Conservation (phyloP, 2,113 vertebrate genomes). For the Protobothrops flavoviridis region DNA sequence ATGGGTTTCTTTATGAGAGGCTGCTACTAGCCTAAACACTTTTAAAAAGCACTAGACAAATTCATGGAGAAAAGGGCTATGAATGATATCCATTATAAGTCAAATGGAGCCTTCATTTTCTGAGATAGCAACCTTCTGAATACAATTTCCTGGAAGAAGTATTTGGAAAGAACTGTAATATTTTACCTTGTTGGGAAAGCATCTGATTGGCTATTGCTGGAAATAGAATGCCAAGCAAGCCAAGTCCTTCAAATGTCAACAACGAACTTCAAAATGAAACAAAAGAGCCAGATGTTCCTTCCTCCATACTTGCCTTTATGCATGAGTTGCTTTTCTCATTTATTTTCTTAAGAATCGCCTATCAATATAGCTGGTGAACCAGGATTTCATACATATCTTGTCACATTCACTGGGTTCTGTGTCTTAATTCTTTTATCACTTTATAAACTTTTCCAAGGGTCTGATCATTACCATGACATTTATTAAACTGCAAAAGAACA, state of each 20-base stretch:
- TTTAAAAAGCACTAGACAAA: neutral
- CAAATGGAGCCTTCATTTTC: neutral
- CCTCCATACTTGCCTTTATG: neutral
- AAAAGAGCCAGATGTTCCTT: neutral
- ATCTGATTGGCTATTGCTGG: neutral
- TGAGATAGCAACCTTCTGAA: neutral
- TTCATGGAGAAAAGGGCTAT: neutral
- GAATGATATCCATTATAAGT: neutral
- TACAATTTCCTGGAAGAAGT: neutral
- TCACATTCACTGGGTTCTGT: constrained; percentile 5
- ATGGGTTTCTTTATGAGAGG: neutral
- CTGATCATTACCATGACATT: constrained; percentile 57
- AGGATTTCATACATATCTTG: constrained; percentile 25
- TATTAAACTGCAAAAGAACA: constrained; percentile 29
- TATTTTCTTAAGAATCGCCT: constrained; percentile 34
- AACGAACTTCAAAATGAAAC: neutral
- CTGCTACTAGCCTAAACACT: neutral
- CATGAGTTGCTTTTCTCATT: constrained; percentile 18
- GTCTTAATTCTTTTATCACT: constrained; percentile 60
- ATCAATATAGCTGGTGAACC: neutral
- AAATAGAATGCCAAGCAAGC: neutral
- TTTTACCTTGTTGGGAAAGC: neutral
- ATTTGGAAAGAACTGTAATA: neutral
- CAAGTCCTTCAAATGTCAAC: neutral
- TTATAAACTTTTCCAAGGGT: constrained; percentile 43